A percentile compares a stretch with the other conserved stretches of the same genome.
phyloP scores from a whole-genome alignment of 2,888 invertebrate genomes.

The Thymelicus acteon region DNA sequence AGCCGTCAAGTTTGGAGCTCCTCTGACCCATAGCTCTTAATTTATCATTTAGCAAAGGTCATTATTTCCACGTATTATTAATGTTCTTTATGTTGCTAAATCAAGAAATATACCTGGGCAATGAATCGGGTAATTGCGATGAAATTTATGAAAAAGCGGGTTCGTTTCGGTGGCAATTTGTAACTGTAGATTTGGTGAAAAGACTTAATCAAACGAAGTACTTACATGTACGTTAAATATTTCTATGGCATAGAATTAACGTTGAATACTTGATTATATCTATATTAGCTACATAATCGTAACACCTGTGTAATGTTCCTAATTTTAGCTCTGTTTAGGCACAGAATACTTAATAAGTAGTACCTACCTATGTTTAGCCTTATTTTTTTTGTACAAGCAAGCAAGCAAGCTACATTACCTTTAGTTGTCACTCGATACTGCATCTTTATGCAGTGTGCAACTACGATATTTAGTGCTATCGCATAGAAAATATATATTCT shows the following conservation, averaged over 20 bases:
- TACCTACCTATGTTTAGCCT: background rate
- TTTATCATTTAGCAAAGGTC: conserved; percentile 42
- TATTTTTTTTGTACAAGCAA: no score
- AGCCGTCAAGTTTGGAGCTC: conserved; percentile 1
- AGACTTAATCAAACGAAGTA: conserved; percentile 1
- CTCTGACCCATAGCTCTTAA: conserved; percentile 30
- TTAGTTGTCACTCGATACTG: no score
- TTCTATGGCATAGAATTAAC: background rate
- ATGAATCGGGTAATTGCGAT: conserved; percentile 13
- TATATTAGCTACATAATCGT: background rate
- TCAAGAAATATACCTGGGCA: conserved; percentile 15
- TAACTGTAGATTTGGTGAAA: background rate
- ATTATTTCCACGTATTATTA: conserved; percentile 39
- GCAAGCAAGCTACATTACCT: no score
- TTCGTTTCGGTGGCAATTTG: conserved; percentile 1
- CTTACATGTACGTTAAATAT: background rate
- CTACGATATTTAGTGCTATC: no score
- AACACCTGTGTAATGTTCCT: background rate
- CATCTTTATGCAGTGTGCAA: no score
- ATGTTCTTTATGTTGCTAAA: conserved; percentile 34
- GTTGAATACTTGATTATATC: background rate
- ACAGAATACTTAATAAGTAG: no score
- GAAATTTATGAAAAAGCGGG: conserved; percentile 5
- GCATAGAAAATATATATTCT: no score
- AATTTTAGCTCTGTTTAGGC: background rate